phyloP scores from a whole-genome alignment of 2,888 invertebrate species.

The Glaucopsyche alexis region DNA sequence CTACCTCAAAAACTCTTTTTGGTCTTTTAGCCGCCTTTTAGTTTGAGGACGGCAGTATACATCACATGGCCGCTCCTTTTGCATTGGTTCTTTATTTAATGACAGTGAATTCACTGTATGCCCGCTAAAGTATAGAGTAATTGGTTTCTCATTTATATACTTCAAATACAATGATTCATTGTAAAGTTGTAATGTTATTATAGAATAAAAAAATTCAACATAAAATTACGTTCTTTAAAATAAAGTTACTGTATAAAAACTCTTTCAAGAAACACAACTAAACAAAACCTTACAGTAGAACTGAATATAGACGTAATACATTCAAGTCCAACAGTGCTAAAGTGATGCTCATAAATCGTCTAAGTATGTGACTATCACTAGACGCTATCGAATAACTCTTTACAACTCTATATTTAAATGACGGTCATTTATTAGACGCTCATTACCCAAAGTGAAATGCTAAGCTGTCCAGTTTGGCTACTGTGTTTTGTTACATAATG shows the following conservation, averaged over 20 bases:
- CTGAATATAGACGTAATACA: no score
- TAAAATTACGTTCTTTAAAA: no score
- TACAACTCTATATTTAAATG: background rate
- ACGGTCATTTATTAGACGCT: background rate
- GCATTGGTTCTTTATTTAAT: background rate
- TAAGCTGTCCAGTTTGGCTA: slow-evolving; percentile 6
- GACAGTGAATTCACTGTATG: background rate
- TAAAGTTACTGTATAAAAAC: no score
- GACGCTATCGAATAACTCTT: background rate
- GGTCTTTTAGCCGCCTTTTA: no score
- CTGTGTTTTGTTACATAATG: slow-evolving; percentile 8
- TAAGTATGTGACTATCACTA: no score
- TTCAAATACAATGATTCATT: background rate
- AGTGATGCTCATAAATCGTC: no score
- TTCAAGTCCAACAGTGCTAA: background rate
- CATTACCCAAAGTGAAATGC: slow-evolving; percentile 4
- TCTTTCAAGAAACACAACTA: no score
- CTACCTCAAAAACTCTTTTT: no score
- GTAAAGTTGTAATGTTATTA: background rate
- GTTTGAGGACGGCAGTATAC: no score
- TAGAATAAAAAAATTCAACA: no score
- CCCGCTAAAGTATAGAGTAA: background rate
- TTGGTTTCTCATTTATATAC: background rate
- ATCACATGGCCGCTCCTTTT: background rate
- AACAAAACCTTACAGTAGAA: no score